These are phyloP conservation scores for Scomber scombrus DNA, from an alignment of 2,113 vertebrate species.

Conservation along the genomic window DNA sequence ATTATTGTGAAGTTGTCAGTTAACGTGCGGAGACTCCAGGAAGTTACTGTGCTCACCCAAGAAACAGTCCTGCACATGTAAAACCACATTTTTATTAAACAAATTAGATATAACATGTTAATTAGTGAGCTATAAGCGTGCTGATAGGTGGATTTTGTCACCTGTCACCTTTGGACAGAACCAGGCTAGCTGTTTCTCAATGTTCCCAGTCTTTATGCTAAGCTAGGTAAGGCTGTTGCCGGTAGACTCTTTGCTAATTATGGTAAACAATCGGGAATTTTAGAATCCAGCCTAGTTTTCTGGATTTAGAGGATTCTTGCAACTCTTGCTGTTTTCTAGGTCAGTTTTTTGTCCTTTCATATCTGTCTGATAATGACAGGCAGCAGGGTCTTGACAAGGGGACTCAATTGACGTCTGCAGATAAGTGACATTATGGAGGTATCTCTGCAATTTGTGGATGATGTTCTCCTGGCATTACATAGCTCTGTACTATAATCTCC, in stretches of 20 bases:
- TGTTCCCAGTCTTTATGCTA: not conserved
- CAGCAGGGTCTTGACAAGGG: slow-evolving; percentile 20
- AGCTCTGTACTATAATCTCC: slow-evolving; percentile 20
- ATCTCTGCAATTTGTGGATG: slow-evolving; percentile 36
- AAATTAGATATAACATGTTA: too few species aligned
- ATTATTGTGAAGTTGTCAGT: too few species aligned
- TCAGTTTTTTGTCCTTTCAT: not conserved
- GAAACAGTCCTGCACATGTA: not conserved
- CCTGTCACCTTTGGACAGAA: not conserved
- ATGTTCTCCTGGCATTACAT: slow-evolving; percentile 13
- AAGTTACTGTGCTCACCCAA: too few species aligned
- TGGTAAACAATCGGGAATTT: not conserved
- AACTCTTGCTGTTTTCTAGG: slow-evolving; percentile 11
- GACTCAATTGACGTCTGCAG: slow-evolving; percentile 2
- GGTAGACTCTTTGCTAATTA: not conserved
- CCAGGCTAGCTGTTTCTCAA: not conserved
- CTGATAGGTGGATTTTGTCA: not conserved
- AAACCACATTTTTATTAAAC: not conserved
- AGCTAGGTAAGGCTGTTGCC: not conserved
- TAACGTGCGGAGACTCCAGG: too few species aligned
- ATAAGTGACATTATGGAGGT: slow-evolving; percentile 26
- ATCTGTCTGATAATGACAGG: slow-evolving; percentile 15
- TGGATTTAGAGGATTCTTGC: slow-evolving; percentile 6
- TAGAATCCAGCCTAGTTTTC: not conserved
- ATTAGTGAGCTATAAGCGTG: not conserved